Evolutionary conservation across 1,140 invertebrate species (phyloP), one percentile per base, ranked within the genome.

Genomic region (Cydia fagiglandana): DNA sequence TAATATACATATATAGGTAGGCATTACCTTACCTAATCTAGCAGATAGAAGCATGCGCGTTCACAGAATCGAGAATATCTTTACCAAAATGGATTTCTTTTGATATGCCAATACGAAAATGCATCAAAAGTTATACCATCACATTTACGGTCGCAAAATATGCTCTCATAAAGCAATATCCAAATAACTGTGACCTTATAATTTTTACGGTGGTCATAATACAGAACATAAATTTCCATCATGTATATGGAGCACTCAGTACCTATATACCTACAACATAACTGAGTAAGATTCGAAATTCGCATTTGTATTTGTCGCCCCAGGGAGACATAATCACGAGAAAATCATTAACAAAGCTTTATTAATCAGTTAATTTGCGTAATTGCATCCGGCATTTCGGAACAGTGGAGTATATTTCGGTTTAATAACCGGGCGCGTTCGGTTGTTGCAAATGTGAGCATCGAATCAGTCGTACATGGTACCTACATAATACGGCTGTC

Each of bases 351-450:
- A 17, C 34, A 13, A 70, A 70, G 66, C 66, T 70, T 70, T 70
- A 70, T 70, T 70, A 76, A 73, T 76, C 73, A 76, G 5, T 81
- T 82, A 81, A 84, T 83, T 83, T 80, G 78, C 75, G 76, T 81
- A 84, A 82, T 83, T 81, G 77, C 77, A 66, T 73, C 41, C 73
- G 73, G 76, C 73, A 80, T 77, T 53, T 75, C 30, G 30, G 30
- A 30, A 45, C 74, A 41, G 68, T 76, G 50, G 70, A 66, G 24
- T 77, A 74, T 77, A 82, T 82, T 28, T 38, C 45, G 45, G 64
- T 28, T 56, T 82, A 80, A 82, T 80, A 76, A 77, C 76, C 75
- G 68, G 77, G 77, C 75, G 76, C 77, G 77, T 82, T 81, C 77
- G 75, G 81, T 80, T 81, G 81, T 64, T 77, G 76, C 77, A 45